Evolutionary conservation across 2,888 invertebrate species (phyloP), one percentile per base, ranked within the genome.

Genomic region (Drosophila sordidula): DNA sequence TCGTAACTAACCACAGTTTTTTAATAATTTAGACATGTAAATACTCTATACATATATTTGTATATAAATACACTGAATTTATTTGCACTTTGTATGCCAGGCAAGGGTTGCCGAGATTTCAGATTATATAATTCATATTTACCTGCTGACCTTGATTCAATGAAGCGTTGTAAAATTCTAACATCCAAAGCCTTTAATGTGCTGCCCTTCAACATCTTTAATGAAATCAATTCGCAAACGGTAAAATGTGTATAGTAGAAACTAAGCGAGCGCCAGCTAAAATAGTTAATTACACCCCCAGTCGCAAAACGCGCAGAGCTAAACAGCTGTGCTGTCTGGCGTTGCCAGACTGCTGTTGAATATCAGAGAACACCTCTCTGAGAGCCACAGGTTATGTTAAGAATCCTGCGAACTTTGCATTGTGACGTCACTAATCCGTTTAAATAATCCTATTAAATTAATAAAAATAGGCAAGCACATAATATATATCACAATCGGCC

Each of bases 141-240:
- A 89, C 89, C 89, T 88, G 83, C 86, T 88, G 76, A 86, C 87
- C 83, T 89, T 89, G 66, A 69, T 75, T 86, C 51, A 41, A 71
- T 57, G 51, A 73, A 54, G 56, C 50, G 59, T 44, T 51, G 54
- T 44, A 71, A 9, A 50, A 80, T 71, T 87, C 82, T 79, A 47
- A 87, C 74, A 57, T 85, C 89, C 51, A 85, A 66, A 36, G 57
- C 65, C 52, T 85, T 87, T 6, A 76, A 18, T 62, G 77, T 75
- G 63, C 64, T 67, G 38, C 83, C 83, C 55, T 89, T 87, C 29
- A 85, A 64, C 85, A 85, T 85, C 61, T 68, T 89, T n/a, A 22
- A 41, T 25, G 52, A 42, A 50, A 36, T 50, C 65, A 26, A 47
- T 12, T 36, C 42, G 11, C 4, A 14, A 11, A 36, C 36, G 36